A percentile compares a stretch with the other conserved stretches of the same genome.
These are phyloP conservation scores for Netelia fuscicornis DNA, from an alignment of 2,888 invertebrate genomes.

Conservation along the genomic window DNA sequence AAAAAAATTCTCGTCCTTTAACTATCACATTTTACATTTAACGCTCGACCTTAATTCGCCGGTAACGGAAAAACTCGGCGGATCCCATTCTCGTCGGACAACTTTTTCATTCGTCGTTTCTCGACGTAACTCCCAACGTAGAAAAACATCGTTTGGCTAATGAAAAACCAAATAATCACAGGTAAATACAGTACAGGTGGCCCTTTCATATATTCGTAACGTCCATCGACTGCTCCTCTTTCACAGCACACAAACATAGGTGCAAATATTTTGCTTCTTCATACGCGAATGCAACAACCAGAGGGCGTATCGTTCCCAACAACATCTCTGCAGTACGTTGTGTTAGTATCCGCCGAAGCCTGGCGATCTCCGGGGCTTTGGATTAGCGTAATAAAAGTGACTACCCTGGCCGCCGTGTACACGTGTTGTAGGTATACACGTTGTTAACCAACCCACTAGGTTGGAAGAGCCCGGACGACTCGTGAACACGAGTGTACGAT, in stretches of 20 bases:
- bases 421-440: slow-evolving; percentile 32
- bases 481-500: slow-evolving; percentile 29
- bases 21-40: neutral
- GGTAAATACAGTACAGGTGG: neutral
- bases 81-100: neutral
- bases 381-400: slow-evolving; percentile 73
- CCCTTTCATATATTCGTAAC: too few relatives aligned
- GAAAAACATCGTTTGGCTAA: slow-evolving; percentile 44
- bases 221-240: too few relatives aligned
- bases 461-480: slow-evolving; percentile 51
- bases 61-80: neutral
- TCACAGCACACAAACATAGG: neutral
- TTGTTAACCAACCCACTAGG: slow-evolving; percentile 51
- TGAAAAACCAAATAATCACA: slow-evolving; percentile 63
- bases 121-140: slow-evolving; percentile 9
- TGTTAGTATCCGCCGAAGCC: slow-evolving; percentile 62
- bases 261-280: neutral
- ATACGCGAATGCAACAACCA: slow-evolving; percentile 11
- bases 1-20: neutral
- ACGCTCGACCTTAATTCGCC: too few relatives aligned
- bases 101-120: neutral
- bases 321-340: slow-evolving; percentile 33
- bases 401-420: slow-evolving; percentile 14
- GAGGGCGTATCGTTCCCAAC: slow-evolving; percentile 28
- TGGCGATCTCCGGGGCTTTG: slow-evolving; percentile 67